These are phyloP conservation scores for Dysmachus trigonus DNA, from an alignment of 2,888 invertebrate genomes.

Conservation along the genomic window DNA sequence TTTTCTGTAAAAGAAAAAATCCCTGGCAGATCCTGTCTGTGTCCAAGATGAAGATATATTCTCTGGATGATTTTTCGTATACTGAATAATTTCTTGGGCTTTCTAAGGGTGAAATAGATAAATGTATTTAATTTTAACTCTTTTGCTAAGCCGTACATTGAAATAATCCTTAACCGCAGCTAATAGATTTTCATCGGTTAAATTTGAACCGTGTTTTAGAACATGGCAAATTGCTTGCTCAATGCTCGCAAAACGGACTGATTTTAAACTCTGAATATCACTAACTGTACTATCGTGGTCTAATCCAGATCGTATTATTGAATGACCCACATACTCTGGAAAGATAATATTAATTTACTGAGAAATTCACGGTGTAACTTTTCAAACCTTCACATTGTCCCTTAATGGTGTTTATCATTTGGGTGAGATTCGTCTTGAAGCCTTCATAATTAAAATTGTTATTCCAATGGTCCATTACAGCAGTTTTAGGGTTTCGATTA, in stretches of 20 bases:
- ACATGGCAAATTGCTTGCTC: slow-evolving; percentile 24
- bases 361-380: background rate
- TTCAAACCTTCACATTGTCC: background rate
- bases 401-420: background rate
- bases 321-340: background rate
- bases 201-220: background rate
- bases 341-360: background rate
- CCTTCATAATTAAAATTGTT: no score
- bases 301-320: background rate
- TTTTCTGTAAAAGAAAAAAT: background rate
- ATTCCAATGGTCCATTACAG: background rate
- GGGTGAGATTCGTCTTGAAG: background rate
- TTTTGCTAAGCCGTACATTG: background rate
- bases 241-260: background rate
- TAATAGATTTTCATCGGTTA: background rate
- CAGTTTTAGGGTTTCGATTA: background rate
- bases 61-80: background rate
- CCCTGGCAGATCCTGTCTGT: slow-evolving; percentile 13
- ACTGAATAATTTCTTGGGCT: no score
- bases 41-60: background rate
- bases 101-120: background rate
- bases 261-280: background rate
- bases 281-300: background rate
- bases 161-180: background rate
- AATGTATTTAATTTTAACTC: background rate